phyloP scores from a whole-genome alignment of 2,113 vertebrate genomes.

The Eleginops maclovinus region DNA sequence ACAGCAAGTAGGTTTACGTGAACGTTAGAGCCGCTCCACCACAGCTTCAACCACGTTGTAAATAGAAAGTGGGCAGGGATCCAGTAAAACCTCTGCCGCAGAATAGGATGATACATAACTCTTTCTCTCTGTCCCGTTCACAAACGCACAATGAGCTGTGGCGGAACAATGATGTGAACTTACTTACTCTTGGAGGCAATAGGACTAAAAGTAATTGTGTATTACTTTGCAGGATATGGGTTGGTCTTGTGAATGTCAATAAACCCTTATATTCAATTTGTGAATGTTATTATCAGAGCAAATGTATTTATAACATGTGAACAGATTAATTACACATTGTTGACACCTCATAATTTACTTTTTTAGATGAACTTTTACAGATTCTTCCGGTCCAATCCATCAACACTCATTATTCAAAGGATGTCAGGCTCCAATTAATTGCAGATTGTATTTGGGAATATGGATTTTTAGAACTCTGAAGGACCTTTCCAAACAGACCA shows the following conservation, averaged over 20 bases:
- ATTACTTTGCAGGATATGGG: not conserved
- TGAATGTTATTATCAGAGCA: not conserved
- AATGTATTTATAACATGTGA: slow-evolving; percentile 6
- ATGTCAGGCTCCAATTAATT: slow-evolving; percentile 49
- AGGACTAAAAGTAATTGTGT: not conserved
- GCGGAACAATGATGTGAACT: not conserved
- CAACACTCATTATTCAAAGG: slow-evolving; percentile 46
- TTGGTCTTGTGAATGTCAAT: not conserved
- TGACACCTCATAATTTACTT: slow-evolving; percentile 22
- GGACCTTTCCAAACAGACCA: not conserved
- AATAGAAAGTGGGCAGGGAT: slow-evolving; percentile 51
- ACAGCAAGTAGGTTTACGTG: slow-evolving; percentile 16
- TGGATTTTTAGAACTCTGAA: slow-evolving; percentile 26
- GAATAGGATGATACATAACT: slow-evolving; percentile 30
- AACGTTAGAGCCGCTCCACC: slow-evolving; percentile 15
- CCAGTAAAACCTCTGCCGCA: slow-evolving; percentile 53
- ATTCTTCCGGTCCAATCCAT: slow-evolving; percentile 39
- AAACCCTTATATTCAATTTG: not conserved
- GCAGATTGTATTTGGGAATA: slow-evolving; percentile 43
- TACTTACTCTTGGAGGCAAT: no score
- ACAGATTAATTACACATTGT: slow-evolving; percentile 14
- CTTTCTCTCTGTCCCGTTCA: not conserved
- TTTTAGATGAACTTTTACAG: not conserved
- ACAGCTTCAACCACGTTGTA: slow-evolving; percentile 40
- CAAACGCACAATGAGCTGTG: slow-evolving; percentile 4